These are phyloP conservation scores for Chascanopsetta lugubris DNA, from an alignment of 2,113 vertebrate genomes.

Conservation along the genomic window DNA sequence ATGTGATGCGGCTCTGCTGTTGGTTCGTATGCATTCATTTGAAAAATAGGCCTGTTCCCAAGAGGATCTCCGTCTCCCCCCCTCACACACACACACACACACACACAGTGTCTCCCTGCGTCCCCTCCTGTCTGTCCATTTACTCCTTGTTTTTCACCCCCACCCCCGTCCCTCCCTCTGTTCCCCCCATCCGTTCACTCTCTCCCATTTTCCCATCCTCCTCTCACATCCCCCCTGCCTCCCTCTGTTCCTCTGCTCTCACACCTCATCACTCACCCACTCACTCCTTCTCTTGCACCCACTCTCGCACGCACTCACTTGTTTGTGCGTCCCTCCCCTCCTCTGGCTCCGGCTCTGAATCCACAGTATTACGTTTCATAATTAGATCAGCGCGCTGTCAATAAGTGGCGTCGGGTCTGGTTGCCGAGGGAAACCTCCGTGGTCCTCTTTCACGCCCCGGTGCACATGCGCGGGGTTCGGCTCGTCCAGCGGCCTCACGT, in stretches of 20 bases:
- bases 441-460: slow-evolving; percentile 11
- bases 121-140: slow-evolving; percentile 40
- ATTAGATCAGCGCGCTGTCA: slow-evolving; percentile 45
- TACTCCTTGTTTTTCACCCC: slow-evolving; percentile 50
- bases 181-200: slow-evolving; percentile 39
- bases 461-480: slow-evolving; percentile 1
- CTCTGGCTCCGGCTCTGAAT: too few relatives aligned
- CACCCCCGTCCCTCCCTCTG: slow-evolving; percentile 16
- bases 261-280: slow-evolving; percentile 39
- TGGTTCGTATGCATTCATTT: slow-evolving; percentile 55
- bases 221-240: slow-evolving; percentile 41
- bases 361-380: slow-evolving; percentile 46
- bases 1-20: slow-evolving; percentile 37
- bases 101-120: neutral
- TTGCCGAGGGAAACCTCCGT: slow-evolving; percentile 1
- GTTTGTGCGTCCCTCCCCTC: neutral
- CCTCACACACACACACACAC: neutral
- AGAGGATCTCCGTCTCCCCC: slow-evolving; percentile 30
- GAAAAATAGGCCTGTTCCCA: slow-evolving; percentile 70
- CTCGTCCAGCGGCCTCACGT: slow-evolving; percentile 1
- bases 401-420: slow-evolving; percentile 11
- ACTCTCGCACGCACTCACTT: slow-evolving; percentile 18
- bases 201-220: slow-evolving; percentile 36
- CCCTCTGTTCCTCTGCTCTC: slow-evolving; percentile 41
- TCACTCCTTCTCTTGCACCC: slow-evolving; percentile 33